These are phyloP conservation scores for Danaus plexippus DNA, from an alignment of 1,140 invertebrate species.

Conservation along the genomic window DNA sequence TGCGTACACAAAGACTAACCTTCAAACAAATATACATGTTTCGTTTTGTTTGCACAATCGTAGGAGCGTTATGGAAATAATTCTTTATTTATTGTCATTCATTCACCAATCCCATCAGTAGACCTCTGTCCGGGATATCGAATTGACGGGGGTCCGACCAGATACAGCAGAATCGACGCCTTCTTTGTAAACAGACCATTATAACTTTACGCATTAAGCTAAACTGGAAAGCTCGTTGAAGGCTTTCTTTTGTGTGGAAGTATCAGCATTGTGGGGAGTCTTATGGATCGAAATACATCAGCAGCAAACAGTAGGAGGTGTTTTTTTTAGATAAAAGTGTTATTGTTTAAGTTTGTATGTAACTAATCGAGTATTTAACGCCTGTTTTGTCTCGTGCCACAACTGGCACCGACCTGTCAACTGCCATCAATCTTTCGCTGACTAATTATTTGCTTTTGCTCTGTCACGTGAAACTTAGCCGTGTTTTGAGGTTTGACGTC, in stretches of 20 bases:
- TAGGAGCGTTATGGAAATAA: conserved; percentile 43
- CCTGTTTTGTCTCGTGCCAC: conserved; percentile 15
- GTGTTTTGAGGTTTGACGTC: too few species aligned
- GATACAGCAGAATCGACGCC: conserved; percentile 20
- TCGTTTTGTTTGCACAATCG: conserved; percentile 48
- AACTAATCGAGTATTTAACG: conserved; percentile 33
- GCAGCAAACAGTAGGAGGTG: conserved; percentile 41
- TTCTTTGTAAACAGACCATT: conserved; percentile 18
- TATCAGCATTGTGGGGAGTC: conserved; percentile 27
- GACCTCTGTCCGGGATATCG: conserved; percentile 26
- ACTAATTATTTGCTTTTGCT: conserved; percentile 2
- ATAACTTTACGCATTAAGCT: conserved; percentile 21
- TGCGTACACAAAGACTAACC: conserved; percentile 39
- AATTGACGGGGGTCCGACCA: conserved; percentile 31
- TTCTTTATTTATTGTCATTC: conserved; percentile 51
- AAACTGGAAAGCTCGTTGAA: conserved; percentile 37
- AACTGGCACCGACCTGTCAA: conserved; percentile 13
- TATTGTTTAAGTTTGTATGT: conserved; percentile 30
- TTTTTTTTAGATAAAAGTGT: conserved; percentile 29
- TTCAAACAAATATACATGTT: conserved; percentile 30
- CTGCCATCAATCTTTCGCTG: conserved; percentile 7
- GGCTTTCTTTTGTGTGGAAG: conserved; percentile 34
- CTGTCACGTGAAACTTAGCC: too few species aligned
- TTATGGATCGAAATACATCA: conserved; percentile 28
- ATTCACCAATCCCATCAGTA: conserved; percentile 41